These are phyloP conservation scores for Butorides virescens DNA, from an alignment of 2,113 vertebrate genomes.

Conservation along the genomic window DNA sequence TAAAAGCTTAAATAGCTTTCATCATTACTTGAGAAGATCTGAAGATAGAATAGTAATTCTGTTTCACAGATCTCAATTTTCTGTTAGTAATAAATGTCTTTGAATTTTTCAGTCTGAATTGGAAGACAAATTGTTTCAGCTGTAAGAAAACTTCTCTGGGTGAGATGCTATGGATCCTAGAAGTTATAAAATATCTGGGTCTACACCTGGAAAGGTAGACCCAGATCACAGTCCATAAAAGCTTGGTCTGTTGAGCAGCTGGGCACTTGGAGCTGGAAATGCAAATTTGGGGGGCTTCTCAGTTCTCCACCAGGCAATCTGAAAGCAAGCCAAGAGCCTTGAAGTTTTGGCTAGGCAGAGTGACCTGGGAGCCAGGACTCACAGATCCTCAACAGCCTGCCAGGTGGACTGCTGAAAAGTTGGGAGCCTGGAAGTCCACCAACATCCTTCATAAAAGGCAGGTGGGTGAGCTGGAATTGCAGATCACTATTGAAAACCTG, in stretches of 20 bases:
- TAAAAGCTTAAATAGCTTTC: not conserved
- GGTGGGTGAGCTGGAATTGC: not conserved
- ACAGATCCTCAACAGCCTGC: not conserved
- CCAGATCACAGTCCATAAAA: not conserved
- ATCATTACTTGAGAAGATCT: not conserved
- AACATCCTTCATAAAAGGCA: not conserved
- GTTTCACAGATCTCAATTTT: not conserved
- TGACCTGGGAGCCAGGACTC: not conserved
- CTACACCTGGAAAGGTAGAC: not conserved
- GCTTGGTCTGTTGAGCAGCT: not conserved
- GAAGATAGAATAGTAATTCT: not conserved
- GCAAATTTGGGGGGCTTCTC: not conserved
- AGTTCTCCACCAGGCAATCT: not conserved
- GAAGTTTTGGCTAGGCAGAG: not conserved
- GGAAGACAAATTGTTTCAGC: not conserved
- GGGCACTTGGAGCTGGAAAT: not conserved
- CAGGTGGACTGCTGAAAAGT: not conserved
- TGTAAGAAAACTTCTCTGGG: not conserved
- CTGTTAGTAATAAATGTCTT: not conserved
- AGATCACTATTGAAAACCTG: not conserved
- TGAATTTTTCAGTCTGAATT: not conserved
- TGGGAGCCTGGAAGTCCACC: not conserved
- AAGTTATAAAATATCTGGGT: not conserved
- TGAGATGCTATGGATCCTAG: not conserved
- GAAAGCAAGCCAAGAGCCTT: not conserved